Base-by-base conservation (phyloP, 2,797 vertebrate genomes). In the Neoniphon sammara region DNA sequence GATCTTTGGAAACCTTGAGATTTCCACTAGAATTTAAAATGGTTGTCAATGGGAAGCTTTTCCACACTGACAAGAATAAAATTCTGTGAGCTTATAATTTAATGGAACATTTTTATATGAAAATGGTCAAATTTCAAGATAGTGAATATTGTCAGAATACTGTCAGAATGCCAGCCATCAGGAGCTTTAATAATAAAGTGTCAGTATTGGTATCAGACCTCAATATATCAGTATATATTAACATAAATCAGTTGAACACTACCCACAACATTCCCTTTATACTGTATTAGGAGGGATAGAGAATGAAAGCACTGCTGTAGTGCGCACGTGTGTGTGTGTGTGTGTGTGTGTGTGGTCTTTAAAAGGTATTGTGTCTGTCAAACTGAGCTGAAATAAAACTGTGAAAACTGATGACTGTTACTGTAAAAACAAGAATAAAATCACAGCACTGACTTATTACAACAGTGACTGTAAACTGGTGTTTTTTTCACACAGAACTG, bases 381-480 rank as follows among this genome's bases (percentile, higher is more conserved):
- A 76, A 70, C 49, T 74, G 50, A 77, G 57, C 58, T 82, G 66
- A 68, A 66, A 73, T 42, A 80, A 83, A 87, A n/a, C 78, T 80
- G 75, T 87, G 79, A 83, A 55, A 77, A 66, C 66, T 82, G 50
- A 85, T 46, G 73, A 86, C 75, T 85, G 66, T 89, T 84, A 83
- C 42, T 83, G 64, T 82, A 80, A 80, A 85, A 52, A n/a, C 67
- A 61, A 71, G 75, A 87, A 87, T 89, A 89, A 88, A 91, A n/a
- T 25, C 54, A 73, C 39, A 80, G 55, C 42, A 74, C 59, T 81
- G 68, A 85, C 73, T 66, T 10, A 77, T 31, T 65, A 54, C 63
- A 52, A 42, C 7, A 5, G 9, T 18, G 44, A 15, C 17, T 47
- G 25, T n/a, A 10, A 42, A 34, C 2, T 70, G 12, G 30, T 44